Percentiles rank a stretch among this genome's conserved stretches.
phyloP scores from a whole-genome alignment of 2,888 invertebrate species.

The Patella ulyssiponensis region DNA sequence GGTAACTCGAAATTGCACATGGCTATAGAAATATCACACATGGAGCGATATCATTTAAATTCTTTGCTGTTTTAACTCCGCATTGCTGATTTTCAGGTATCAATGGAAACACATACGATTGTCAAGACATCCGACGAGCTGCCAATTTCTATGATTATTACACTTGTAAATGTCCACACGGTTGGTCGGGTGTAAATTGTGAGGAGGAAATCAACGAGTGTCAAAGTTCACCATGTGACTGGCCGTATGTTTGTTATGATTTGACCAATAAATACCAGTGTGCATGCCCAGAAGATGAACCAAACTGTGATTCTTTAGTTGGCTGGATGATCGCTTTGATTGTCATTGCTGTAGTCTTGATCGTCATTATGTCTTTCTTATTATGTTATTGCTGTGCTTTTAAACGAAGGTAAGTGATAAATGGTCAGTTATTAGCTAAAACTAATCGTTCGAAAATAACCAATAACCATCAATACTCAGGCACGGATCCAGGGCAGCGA shows the following conservation, averaged over 20 bases:
- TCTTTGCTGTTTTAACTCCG: too few relatives aligned
- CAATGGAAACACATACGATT: conserved; percentile 11
- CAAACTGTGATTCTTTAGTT: conserved; percentile 30
- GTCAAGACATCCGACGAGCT: too few relatives aligned
- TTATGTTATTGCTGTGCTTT: conserved; percentile 4
- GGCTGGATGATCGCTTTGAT: conserved; percentile 34
- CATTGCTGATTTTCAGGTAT: too few relatives aligned
- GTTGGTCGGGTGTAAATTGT: conserved; percentile 22
- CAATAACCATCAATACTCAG: too few relatives aligned
- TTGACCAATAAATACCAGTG: conserved; percentile 26
- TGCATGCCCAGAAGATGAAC: conserved; percentile 26
- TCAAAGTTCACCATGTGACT: neutral
- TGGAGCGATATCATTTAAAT: too few relatives aligned
- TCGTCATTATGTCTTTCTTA: neutral
- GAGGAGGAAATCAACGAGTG: conserved; percentile 30
- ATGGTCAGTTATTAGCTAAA: too few relatives aligned
- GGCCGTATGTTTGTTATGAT: conserved; percentile 31
- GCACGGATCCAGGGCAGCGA: too few relatives aligned
- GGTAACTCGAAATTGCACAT: too few relatives aligned
- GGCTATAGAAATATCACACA: too few relatives aligned
- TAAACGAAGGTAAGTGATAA: conserved; percentile 12
- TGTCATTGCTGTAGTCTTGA: conserved; percentile 19
- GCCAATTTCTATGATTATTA: too few relatives aligned
- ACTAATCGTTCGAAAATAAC: too few relatives aligned
- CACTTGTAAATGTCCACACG: too few relatives aligned